Evolutionary conservation across 2,797 vertebrate genomes (phyloP).

Genomic region (Tapera naevia): DNA sequence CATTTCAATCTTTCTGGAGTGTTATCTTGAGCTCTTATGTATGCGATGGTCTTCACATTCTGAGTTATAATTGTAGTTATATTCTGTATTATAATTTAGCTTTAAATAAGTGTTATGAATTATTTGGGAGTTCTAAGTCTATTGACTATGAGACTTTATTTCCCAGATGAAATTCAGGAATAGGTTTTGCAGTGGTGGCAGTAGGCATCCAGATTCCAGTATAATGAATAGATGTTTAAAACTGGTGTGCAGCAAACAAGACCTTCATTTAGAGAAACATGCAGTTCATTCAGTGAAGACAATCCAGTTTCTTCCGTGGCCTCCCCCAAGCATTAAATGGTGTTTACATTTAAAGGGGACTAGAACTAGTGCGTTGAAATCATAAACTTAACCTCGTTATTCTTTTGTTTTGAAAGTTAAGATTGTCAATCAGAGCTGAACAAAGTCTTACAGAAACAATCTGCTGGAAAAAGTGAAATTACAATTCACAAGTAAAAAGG

Average conservation of each 20-base stretch:
- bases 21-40: neutral
- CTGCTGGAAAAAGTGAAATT: neutral
- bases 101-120: neutral
- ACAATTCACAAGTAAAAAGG: neutral
- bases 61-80: neutral
- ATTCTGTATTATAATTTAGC: neutral
- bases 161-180: neutral
- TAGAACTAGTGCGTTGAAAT: neutral
- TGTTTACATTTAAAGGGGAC: neutral
- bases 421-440: neutral
- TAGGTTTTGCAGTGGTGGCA: neutral
- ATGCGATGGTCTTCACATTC: neutral
- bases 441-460: neutral
- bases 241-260: neutral
- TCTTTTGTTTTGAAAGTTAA: neutral
- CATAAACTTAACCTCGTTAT: neutral
- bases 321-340: neutral
- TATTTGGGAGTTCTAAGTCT: neutral
- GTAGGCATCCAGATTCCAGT: neutral
- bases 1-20: neutral
- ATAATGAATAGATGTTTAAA: neutral
- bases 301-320: neutral
- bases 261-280: rapidly evolving
- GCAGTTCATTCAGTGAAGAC: rapidly evolving
- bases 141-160: neutral